Base-by-base conservation (phyloP, 1,140 invertebrate genomes). In the Drosophila pachea region DNA sequence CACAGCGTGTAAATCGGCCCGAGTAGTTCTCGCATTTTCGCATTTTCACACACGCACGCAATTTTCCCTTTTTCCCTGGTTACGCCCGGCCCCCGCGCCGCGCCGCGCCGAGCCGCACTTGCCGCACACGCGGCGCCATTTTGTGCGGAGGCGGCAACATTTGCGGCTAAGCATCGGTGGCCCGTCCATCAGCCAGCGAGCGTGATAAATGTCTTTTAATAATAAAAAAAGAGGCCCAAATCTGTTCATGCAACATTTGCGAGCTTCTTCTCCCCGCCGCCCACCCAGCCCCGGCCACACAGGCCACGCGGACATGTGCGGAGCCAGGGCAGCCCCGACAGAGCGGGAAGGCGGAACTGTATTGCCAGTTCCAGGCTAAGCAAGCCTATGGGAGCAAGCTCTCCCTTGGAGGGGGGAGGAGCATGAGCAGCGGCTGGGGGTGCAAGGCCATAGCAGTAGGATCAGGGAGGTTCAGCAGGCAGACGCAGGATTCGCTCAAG, bases 131-230 rank as follows among this genome's bases (percentile, higher is more conserved):
- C 79, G 16, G 68, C 50, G 74, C 72, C 72, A 76, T 76, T 76
- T 76, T 76, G 71, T 64, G 50, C 6, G 40, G 32, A 22, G 22
- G 4, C 9, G 81, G 81, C 81, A 86, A 81, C 81, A 86, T 86
- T 86, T 86, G 81, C 69, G 81, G 81, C 77, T 86, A 86, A 86
- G 81, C 72, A 81, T 79, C 82, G 47, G 48, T 73, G 66, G 58
- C 70, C 72, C 73, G 61, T 59, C 78, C 73, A 81, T 77, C 77
- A 22, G 78, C 74, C 78, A 82, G 35, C 60, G 22, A 22, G 43
- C 81, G 86, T 86, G 81, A 86, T 86, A 86, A 86, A 86, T 86
- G 81, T 59, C 84, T 86, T 86, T 86, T 83, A 86, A 86, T 86
- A 86, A 73, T 63, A 65, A 66, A 69, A 68, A 66, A 73, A 14